phyloP scores from a whole-genome alignment of 1,140 invertebrate species.

The Maniola jurtina region DNA sequence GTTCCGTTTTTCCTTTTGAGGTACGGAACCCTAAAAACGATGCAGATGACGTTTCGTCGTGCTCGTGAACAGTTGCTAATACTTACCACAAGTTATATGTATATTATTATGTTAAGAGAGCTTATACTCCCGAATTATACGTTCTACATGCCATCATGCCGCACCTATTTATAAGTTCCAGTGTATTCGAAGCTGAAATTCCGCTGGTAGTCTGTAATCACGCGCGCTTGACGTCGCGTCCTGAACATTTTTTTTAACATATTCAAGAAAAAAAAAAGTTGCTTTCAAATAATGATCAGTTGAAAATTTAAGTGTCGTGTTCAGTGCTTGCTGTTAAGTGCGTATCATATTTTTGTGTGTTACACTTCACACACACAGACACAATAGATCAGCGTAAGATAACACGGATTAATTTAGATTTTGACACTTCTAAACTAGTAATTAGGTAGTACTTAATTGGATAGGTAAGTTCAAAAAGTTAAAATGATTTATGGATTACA shows the following conservation, averaged over 20 bases:
- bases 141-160: conserved; percentile 48
- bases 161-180: conserved; percentile 74
- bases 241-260: conserved; percentile 20
- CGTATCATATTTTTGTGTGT: conserved; percentile 40
- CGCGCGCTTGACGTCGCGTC: conserved; percentile 49
- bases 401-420: not conserved
- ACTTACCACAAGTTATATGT: too few relatives aligned
- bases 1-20: too few relatives aligned
- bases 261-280: conserved; percentile 15
- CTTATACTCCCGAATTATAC: conserved; percentile 47
- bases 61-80: not conserved
- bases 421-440: too few relatives aligned
- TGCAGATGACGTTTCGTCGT: not conserved
- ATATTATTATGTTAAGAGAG: conserved; percentile 29
- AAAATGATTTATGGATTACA: too few relatives aligned
- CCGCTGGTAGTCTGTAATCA: conserved; percentile 59
- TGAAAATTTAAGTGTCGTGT: conserved; percentile 47
- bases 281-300: conserved; percentile 44
- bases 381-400: conserved; percentile 20
- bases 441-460: too few relatives aligned
- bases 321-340: conserved; percentile 45
- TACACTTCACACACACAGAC: conserved; percentile 28
- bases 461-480: too few relatives aligned
- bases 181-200: conserved; percentile 63
- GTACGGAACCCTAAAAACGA: too few relatives aligned